Base-by-base conservation (phyloP, 2,797 vertebrate species). In the Helarctos malayanus region DNA sequence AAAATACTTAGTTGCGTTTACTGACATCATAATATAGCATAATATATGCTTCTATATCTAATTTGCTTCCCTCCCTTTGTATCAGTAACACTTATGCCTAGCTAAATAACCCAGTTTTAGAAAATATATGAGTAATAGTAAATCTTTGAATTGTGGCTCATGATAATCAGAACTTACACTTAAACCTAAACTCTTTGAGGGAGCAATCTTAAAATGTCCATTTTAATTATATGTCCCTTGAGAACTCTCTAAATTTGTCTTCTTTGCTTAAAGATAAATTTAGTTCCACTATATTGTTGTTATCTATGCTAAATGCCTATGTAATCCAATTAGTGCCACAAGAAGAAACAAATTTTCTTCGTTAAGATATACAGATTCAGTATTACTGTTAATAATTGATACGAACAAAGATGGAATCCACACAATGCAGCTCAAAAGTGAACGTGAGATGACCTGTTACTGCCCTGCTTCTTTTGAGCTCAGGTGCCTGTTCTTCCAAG, bases 171-270 rank as follows among this genome's bases (percentile, higher is more conserved):
- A 94, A 12, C 47, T 92, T 47, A 61, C 80, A 84, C 63, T 84
- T 95, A 95, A 94, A 95, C 49, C 91, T 75, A 90, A 93, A 92
- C 52, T 79, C 81, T 96, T 83, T 69, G 32, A 91, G 56, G 23
- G 11, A 82, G 3, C 32, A 78, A 80, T 94, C 78, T 95, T 90
- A 91, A 81, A 95, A 97, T 93, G 78, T 56, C 71, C 86, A 8
- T 91, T 94, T 97, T 97, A 91, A 88, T 94, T 96, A 90, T 32
- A 59, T 94, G 15, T 89, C 79, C 89, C 32, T 95, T 95, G 19
- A 78, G 19, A 83, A 82, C 12, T 78, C 57, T 91, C 73, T 61
- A 85, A 89, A 84, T 81, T 49, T 96, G 49, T 61, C 73, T 80
- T 52, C 59, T 97, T 93, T 80, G n/a, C 7, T 71, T 82, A 93